Percentiles rank a stretch among this genome's conserved stretches.
These are phyloP conservation scores for Hylyphantes graminicola DNA, from an alignment of 1,140 invertebrate genomes.

Conservation along the genomic window DNA sequence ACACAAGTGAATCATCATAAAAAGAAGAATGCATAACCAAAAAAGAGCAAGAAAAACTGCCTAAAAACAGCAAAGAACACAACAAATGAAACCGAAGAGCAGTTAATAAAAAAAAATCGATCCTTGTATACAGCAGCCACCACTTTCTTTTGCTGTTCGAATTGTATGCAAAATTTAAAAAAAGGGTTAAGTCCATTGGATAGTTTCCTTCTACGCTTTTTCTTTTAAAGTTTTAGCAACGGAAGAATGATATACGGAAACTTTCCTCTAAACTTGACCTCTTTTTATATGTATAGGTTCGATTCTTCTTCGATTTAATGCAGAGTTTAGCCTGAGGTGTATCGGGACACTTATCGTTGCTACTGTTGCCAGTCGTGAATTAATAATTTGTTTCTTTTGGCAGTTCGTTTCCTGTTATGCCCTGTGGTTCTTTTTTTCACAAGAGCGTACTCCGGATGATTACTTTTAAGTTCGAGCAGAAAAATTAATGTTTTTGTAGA, in stretches of 20 bases:
- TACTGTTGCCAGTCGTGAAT: constrained; percentile 17
- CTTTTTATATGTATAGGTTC: too few relatives aligned
- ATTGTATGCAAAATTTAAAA: too few relatives aligned
- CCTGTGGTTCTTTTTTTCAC: not conserved
- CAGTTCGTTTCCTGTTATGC: not conserved
- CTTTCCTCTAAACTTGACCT: too few relatives aligned
- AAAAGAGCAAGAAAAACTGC: not conserved
- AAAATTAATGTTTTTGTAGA: too few relatives aligned
- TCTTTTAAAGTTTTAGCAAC: too few relatives aligned
- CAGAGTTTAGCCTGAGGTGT: not conserved
- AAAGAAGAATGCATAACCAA: not conserved
- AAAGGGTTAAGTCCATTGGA: too few relatives aligned
- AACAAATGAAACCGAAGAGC: not conserved
- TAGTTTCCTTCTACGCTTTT: too few relatives aligned
- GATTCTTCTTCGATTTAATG: not conserved
- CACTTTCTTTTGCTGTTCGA: too few relatives aligned
- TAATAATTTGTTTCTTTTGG: constrained; percentile 19
- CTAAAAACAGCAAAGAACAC: not conserved
- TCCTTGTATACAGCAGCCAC: constrained; percentile 1
- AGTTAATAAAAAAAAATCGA: not conserved
- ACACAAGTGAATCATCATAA: constrained; percentile 12
- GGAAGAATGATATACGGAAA: too few relatives aligned
- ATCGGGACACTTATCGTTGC: constrained; percentile 2
- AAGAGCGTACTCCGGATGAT: not conserved
- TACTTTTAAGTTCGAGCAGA: not conserved